Percentiles rank a stretch among this genome's conserved stretches.
Conservation (phyloP, 1,140 invertebrate genomes). For the Cyclina sinensis region DNA sequence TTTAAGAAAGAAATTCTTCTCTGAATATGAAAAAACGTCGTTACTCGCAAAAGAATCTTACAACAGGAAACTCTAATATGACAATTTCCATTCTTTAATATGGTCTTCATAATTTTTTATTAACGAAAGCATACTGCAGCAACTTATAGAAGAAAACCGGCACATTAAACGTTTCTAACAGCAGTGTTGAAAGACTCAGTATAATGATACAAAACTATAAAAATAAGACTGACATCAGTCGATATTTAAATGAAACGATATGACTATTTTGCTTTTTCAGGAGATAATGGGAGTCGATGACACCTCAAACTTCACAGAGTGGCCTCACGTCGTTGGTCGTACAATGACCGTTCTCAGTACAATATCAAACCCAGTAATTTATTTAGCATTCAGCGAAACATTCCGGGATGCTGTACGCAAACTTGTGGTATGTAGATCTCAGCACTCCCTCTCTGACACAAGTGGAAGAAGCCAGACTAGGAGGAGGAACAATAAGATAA, state of each 20-base stretch:
- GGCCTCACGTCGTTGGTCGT: slow-evolving; percentile 34
- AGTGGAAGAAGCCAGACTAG: background rate
- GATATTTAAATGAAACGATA: background rate
- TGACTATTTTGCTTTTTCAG: slow-evolving; percentile 46
- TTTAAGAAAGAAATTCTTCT: too few species aligned
- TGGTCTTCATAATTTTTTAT: too few species aligned
- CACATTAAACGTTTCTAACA: background rate
- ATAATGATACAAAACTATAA: background rate
- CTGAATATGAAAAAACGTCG: too few species aligned
- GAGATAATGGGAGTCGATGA: slow-evolving; percentile 60
- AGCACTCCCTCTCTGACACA: background rate
- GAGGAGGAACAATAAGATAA: background rate
- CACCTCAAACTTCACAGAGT: slow-evolving; percentile 17
- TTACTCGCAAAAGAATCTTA: too few species aligned
- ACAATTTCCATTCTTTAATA: too few species aligned
- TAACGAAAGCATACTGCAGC: too few species aligned
- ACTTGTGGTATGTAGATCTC: too few species aligned
- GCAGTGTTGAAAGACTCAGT: background rate
- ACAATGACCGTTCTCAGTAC: slow-evolving; percentile 50
- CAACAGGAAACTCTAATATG: too few species aligned
- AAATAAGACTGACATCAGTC: background rate
- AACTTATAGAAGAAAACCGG: background rate
- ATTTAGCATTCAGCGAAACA: slow-evolving; percentile 38
- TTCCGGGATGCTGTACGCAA: background rate
- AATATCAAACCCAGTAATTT: slow-evolving; percentile 45